Evolutionary conservation across 2,113 vertebrate species (phyloP), one percentile per base, ranked within the genome.

Genomic region (Hystrix brachyura): DNA sequence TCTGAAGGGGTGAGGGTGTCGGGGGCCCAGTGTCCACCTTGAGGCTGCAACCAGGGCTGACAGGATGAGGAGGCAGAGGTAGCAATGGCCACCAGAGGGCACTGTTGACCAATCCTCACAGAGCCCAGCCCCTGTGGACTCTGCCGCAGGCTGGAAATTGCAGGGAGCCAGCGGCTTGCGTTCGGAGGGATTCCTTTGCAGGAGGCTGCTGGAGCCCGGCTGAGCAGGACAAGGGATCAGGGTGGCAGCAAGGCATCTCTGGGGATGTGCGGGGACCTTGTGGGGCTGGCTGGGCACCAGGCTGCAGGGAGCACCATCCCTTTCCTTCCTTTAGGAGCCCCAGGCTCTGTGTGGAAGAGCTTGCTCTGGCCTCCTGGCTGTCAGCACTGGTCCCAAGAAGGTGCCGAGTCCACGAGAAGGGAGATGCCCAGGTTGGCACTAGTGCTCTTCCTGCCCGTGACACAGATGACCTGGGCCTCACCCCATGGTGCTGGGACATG

Each of bases 61-160:
- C 55, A 0, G 6, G 34, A 6, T 0, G 21, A 1, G 2, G 71
- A 9, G 1, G 64, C 65, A 23, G 65, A n/a, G 51, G 60, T 0
- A 1, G 29, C 57, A 0, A 57, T 0, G 2, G 51, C 94, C 97
- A 97, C 97, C 83, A 53, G 97, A 86, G 93, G 97, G 86, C 97
- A 89, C 86, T 97, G 86, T 96, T 91, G 97, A 72, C 94, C 97
- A 97, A 96, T 23, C 59, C 91, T 97, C 53, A 0, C 11, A 0
- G 6, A 21, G 46, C 34, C 57, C 5, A 0, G 38, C 38, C 7
- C 38, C 25, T 3, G 3, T 0, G 81, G 81, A 23, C 15, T 2
- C 69, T 7, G 38, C 46, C 0, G 38, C 59, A 6, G 79, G 48
- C 65, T 72, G 57, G 46, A 55, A 19, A 23, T 17, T 5, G 57